Percentiles rank a stretch among this genome's conserved stretches.
These are phyloP conservation scores for Napeogenes inachia DNA, from an alignment of 2,888 invertebrate genomes.

Conservation along the genomic window DNA sequence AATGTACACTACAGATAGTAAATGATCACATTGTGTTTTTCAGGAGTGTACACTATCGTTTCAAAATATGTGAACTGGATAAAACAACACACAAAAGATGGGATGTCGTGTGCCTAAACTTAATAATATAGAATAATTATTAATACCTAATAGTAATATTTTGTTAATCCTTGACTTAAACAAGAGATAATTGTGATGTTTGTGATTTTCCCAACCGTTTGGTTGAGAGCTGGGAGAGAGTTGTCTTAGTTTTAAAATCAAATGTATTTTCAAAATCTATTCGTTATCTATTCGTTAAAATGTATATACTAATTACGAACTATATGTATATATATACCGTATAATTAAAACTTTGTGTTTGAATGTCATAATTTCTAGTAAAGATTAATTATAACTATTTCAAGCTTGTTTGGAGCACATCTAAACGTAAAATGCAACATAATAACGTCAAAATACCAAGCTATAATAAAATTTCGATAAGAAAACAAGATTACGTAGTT, in stretches of 20 bases:
- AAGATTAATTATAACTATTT: too few species aligned
- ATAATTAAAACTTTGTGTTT: too few species aligned
- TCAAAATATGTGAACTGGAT: constrained; percentile 76
- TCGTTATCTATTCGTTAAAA: too few species aligned
- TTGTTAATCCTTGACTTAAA: background rate
- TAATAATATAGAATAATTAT: background rate
- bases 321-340: too few species aligned
- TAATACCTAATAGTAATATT: background rate
- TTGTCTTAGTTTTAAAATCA: too few species aligned
- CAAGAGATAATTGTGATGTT: too few species aligned
- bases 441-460: background rate
- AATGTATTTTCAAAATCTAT: too few species aligned
- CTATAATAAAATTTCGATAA: constrained; percentile 4
- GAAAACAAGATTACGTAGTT: constrained; percentile 5
- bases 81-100: constrained; percentile 55
- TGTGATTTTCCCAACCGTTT: too few species aligned
- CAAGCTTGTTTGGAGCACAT: background rate
- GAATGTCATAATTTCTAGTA: too few species aligned
- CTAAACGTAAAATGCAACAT: background rate
- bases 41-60: constrained; percentile 79
- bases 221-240: too few species aligned
- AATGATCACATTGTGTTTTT: constrained; percentile 24
- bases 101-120: constrained; percentile 59
- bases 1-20: background rate
- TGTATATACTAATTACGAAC: too few species aligned